These are phyloP conservation scores for Seira musarum DNA, from an alignment of 2,888 invertebrate genomes.

Conservation along the genomic window DNA sequence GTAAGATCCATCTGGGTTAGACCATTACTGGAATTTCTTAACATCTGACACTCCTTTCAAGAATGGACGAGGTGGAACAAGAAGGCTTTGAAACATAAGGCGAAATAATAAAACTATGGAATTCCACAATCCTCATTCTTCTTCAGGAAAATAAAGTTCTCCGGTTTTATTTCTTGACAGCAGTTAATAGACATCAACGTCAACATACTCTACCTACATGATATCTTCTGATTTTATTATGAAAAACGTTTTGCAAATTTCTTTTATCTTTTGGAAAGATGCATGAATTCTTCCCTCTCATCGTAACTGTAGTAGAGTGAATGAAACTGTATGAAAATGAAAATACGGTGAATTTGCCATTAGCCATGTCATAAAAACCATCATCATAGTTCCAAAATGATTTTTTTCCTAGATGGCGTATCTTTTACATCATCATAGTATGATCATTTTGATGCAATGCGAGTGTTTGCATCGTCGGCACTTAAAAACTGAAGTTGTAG, in stretches of 20 bases:
- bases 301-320: background rate
- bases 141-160: too few species aligned
- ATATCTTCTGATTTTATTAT: background rate
- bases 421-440: background rate
- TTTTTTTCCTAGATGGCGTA: background rate
- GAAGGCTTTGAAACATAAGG: too few species aligned
- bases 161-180: background rate
- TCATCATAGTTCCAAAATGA: background rate
- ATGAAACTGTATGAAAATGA: background rate
- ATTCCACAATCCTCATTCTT: too few species aligned
- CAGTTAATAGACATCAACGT: too few species aligned
- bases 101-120: too few species aligned
- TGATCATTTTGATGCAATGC: background rate
- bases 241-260: background rate
- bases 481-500: background rate
- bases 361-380: background rate
- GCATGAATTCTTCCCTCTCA: background rate
- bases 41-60: too few species aligned
- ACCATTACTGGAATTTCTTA: too few species aligned
- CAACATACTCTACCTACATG: too few species aligned
- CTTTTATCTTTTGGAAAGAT: background rate
- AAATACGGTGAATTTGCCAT: background rate
- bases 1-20: too few species aligned
- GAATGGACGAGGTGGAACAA: too few species aligned
- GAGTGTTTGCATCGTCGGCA: background rate